phyloP scores from a whole-genome alignment of 2,797 vertebrate species.

The Sitta carolinensis region DNA sequence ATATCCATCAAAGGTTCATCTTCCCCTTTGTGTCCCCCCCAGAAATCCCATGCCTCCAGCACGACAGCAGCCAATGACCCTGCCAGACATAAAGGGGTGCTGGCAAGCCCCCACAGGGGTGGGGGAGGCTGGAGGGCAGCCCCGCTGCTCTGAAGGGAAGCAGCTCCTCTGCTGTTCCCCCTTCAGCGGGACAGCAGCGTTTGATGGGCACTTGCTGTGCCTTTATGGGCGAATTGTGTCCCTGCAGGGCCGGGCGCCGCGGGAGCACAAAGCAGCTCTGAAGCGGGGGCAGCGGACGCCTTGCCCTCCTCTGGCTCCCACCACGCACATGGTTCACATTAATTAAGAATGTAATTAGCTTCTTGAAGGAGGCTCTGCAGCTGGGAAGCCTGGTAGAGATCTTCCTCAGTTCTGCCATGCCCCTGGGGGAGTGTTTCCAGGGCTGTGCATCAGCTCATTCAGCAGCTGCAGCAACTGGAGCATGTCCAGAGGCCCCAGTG shows the following conservation, averaged over 20 bases:
- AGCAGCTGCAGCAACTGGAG: not conserved
- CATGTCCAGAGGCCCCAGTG: not conserved
- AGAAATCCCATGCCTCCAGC: not conserved
- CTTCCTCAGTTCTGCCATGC: not conserved
- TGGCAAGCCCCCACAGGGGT: accelerated
- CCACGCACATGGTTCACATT: not conserved
- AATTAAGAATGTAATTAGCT: conserved; percentile 4
- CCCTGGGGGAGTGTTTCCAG: not conserved
- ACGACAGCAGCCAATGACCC: accelerated
- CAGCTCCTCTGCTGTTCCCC: not conserved
- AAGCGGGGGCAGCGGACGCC: not conserved
- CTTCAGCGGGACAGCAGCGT: not conserved
- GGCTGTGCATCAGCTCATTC: not conserved
- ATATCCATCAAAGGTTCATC: not conserved
- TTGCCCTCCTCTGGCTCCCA: not conserved
- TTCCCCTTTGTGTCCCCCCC: not conserved
- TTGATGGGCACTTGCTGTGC: not conserved
- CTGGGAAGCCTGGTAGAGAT: not conserved
- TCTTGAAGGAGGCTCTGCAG: not conserved
- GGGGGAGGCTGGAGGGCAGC: not conserved
- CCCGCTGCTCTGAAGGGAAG: not conserved
- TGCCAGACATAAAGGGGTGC: not conserved
- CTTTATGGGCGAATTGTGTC: not conserved
- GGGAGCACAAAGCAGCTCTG: not conserved
- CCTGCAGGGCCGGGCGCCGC: not conserved